Evolutionary conservation across 1,140 invertebrate genomes (phyloP).

Genomic region (Drosophila sp.): DNA sequence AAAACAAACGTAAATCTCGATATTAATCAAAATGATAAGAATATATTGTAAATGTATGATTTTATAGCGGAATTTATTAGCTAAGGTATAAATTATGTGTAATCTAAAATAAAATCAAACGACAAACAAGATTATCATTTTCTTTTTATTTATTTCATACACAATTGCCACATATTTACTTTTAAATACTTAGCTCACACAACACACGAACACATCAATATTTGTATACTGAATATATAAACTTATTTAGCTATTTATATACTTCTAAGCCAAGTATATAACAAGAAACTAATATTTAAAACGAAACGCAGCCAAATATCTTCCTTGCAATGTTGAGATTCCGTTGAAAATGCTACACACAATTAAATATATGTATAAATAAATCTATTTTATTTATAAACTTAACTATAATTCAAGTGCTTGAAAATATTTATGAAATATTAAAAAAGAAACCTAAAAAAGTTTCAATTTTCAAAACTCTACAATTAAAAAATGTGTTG

Average conservation of each 20-base stretch:
- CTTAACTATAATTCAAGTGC: constrained; percentile 72
- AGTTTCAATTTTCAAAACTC: constrained; percentile 19
- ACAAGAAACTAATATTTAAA: constrained; percentile 3
- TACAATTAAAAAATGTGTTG: constrained; percentile 32
- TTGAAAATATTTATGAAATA: constrained; percentile 78
- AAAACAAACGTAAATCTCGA: constrained; percentile 67
- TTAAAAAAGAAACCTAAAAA: constrained; percentile 46
- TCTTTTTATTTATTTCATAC: constrained; percentile 40
- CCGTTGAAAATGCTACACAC: constrained; percentile 79
- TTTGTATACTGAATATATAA: background rate
- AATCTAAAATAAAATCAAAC: constrained; percentile 57
- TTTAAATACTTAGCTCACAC: constrained; percentile 5
- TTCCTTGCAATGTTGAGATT: constrained; percentile 81
- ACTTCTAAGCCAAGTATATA: constrained; percentile 41
- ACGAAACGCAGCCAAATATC: constrained; percentile 67
- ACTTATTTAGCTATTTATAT: constrained; percentile 28
- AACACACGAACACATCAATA: background rate
- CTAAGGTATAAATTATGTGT: constrained; percentile 50
- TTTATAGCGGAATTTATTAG: constrained; percentile 78
- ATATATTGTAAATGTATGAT: constrained; percentile 55
- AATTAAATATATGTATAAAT: constrained; percentile 53
- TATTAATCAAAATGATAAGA: constrained; percentile 43
- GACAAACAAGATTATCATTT: constrained; percentile 52
- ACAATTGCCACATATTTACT: constrained; percentile 6
- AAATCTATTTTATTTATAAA: constrained; percentile 65